phyloP scores from a whole-genome alignment of 2,888 invertebrate species.

The Agrochola litura region DNA sequence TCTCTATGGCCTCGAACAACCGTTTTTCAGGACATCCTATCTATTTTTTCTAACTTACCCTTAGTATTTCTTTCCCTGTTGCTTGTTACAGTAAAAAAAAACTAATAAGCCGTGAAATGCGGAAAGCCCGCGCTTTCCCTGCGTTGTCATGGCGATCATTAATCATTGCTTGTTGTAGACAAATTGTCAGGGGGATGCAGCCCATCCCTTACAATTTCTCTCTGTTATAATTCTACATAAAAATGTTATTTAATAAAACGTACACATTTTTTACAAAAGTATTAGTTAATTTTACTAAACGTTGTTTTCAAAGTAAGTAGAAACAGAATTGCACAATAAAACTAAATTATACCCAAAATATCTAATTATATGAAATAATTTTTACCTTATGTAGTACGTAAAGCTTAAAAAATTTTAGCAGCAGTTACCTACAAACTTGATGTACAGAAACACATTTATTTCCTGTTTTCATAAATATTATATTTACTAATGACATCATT shows the following conservation, averaged over 20 bases:
- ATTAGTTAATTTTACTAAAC: not conserved
- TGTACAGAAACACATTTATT: not conserved
- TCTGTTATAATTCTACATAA: constrained; percentile 7
- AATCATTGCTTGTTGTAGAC: constrained; percentile 54
- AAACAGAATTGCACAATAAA: not conserved
- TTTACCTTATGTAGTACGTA: not conserved
- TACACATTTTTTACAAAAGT: not conserved
- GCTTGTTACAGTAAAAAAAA: constrained; percentile 10
- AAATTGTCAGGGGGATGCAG: constrained; percentile 38
- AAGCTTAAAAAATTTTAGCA: not conserved
- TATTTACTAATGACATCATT: not conserved
- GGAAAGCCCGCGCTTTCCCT: constrained; percentile 16
- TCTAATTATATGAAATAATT: too few species aligned
- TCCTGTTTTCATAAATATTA: not conserved
- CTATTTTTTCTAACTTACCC: not conserved
- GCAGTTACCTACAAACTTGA: not conserved
- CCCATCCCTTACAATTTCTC: constrained; percentile 16
- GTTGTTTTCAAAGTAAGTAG: not conserved
- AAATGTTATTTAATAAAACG: not conserved
- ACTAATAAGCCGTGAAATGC: constrained; percentile 35
- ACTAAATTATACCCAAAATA: not conserved
- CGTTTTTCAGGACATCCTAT: not conserved
- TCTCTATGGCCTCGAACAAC: not conserved
- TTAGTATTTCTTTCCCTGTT: not conserved
- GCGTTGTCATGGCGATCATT: constrained; percentile 37